Percentiles rank a stretch among this genome's conserved stretches.
phyloP scores from a whole-genome alignment of 2,797 vertebrate species.

The Myotis pilosus region DNA sequence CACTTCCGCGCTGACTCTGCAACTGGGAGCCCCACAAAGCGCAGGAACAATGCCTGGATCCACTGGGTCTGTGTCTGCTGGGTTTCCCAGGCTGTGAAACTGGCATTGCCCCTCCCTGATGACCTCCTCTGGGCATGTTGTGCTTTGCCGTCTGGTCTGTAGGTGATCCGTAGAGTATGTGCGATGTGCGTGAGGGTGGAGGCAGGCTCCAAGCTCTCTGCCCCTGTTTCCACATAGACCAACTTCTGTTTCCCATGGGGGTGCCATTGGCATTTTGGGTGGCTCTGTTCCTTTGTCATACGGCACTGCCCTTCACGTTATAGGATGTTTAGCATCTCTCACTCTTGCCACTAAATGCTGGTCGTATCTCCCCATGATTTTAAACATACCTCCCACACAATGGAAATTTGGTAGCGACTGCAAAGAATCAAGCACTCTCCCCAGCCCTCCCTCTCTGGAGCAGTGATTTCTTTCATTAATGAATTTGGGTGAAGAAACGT shows the following conservation, averaged over 20 bases:
- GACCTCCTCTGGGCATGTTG: not conserved
- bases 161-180: not conserved
- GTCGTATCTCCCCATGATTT: fast-evolving
- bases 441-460: not conserved
- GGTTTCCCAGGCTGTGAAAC: not conserved
- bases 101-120: not conserved
- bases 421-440: not conserved
- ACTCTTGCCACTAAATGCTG: not conserved
- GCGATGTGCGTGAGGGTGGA: fast-evolving
- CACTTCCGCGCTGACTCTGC: not conserved
- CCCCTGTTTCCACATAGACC: not conserved
- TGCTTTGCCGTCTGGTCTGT: not conserved
- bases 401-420: not conserved
- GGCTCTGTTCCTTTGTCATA: not conserved
- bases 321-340: not conserved
- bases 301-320: too few species aligned
- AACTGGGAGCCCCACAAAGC: not conserved
- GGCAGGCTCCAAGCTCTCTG: fast-evolving
- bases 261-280: not conserved
- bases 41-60: fast-evolving
- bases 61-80: not conserved
- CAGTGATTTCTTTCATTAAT: not conserved
- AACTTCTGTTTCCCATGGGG: not conserved
- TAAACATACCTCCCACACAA: too few species aligned
- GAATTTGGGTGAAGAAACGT: not conserved